Evolutionary conservation across 2,888 invertebrate species (phyloP).

Genomic region (Stomorhina lunata): DNA sequence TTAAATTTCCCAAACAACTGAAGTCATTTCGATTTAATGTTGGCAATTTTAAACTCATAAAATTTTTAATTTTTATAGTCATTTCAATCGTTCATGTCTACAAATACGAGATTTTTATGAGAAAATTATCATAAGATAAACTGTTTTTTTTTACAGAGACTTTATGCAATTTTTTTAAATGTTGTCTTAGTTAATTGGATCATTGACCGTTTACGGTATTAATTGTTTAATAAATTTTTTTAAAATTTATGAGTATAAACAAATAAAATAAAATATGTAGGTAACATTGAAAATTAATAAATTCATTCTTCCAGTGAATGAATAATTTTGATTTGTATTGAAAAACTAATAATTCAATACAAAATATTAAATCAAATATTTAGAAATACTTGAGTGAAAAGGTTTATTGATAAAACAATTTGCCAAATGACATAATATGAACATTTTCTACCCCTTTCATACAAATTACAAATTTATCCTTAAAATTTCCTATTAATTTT

Average conservation of each 20-base stretch:
- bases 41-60: conserved; percentile 14
- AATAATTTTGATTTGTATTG: background rate
- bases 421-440: conserved; percentile 44
- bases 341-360: conserved; percentile 30
- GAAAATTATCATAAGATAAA: conserved; percentile 22
- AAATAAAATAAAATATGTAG: background rate
- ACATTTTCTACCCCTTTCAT: conserved; percentile 24
- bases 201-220: background rate
- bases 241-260: background rate
- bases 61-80: conserved; percentile 1
- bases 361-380: conserved; percentile 65
- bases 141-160: background rate
- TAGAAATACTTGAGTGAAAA: conserved; percentile 28
- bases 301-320: background rate
- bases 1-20: conserved; percentile 32
- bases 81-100: background rate
- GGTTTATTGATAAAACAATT: conserved; percentile 39
- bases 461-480: conserved; percentile 8
- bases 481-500: conserved; percentile 48
- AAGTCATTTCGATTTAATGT: conserved; percentile 29
- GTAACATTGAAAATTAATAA: background rate
- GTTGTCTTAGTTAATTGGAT: conserved; percentile 22
- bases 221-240: background rate
- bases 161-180: conserved; percentile 8
- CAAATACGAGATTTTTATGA: conserved; percentile 13